These are phyloP conservation scores for Mirounga angustirostris DNA, from an alignment of 2,113 vertebrate species.

Conservation along the genomic window DNA sequence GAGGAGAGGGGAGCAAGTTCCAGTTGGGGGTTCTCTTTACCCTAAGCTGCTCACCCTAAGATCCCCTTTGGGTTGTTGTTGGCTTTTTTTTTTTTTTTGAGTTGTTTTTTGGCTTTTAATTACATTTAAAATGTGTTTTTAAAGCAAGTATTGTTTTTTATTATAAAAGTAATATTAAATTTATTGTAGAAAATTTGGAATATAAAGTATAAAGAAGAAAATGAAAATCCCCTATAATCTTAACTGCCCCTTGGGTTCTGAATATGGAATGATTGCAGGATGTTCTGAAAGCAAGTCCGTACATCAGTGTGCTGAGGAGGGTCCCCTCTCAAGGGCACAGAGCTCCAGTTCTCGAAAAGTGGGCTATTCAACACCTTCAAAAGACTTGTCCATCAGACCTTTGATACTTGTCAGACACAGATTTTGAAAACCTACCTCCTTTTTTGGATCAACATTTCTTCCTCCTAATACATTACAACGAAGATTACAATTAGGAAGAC, in stretches of 20 bases:
- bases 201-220: background rate
- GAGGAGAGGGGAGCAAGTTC: background rate
- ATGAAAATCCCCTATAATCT: background rate
- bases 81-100: background rate
- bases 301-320: background rate
- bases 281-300: background rate
- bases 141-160: background rate
- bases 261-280: background rate
- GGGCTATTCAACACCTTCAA: background rate
- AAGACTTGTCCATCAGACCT: background rate
- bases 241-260: background rate
- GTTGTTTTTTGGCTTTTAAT: constrained; percentile 48
- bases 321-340: background rate
- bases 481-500: background rate
- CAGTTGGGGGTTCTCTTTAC: background rate
- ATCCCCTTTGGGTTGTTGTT: background rate
- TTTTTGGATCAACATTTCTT: background rate
- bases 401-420: background rate
- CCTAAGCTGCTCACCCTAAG: background rate
- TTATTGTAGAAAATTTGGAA: constrained; percentile 1
- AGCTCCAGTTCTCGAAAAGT: background rate
- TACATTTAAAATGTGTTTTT: constrained; percentile 56
- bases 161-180: constrained; percentile 13
- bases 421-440: background rate
- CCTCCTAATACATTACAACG: background rate